A percentile compares a stretch with the other conserved stretches of the same genome.
Conservation (phyloP, 2,113 vertebrate genomes). For the Circaetus cinerascens region DNA sequence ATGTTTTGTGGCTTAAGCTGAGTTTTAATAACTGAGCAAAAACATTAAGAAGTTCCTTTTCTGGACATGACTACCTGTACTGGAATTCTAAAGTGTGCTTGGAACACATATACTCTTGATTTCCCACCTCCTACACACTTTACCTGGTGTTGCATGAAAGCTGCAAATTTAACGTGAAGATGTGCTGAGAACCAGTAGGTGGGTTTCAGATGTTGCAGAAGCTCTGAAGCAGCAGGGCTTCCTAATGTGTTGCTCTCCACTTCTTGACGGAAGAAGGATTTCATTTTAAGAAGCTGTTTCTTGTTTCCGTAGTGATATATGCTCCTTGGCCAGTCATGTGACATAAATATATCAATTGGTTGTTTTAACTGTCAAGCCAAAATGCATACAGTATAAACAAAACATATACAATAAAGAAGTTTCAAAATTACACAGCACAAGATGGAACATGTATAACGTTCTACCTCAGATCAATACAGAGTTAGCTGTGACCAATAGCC, state of each 20-base stretch:
- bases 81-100: not conserved
- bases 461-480: not conserved
- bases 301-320: conserved; percentile 94
- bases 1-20: not conserved
- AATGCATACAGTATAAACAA: not conserved
- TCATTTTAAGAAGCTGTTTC: conserved; percentile 85
- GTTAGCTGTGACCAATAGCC: not conserved
- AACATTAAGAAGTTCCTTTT: not conserved
- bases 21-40: not conserved
- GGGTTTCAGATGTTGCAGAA: conserved; percentile 89
- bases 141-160: conserved; percentile 91
- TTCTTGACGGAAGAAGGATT: conserved; percentile 91
- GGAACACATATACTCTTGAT: not conserved
- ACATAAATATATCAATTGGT: conserved; percentile 92
- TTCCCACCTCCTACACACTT: not conserved
- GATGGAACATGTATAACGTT: not conserved
- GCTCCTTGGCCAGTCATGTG: conserved; percentile 95
- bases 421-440: not conserved
- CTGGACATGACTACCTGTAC: not conserved
- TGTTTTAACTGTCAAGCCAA: conserved; percentile 80
- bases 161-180: conserved; percentile 96
- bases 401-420: not conserved
- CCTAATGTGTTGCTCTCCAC: conserved; percentile 91
- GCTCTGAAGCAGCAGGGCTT: conserved; percentile 91
- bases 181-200: conserved; percentile 97